These are phyloP conservation scores for Diadophis punctatus DNA, from an alignment of 2,113 vertebrate species.

Conservation along the genomic window DNA sequence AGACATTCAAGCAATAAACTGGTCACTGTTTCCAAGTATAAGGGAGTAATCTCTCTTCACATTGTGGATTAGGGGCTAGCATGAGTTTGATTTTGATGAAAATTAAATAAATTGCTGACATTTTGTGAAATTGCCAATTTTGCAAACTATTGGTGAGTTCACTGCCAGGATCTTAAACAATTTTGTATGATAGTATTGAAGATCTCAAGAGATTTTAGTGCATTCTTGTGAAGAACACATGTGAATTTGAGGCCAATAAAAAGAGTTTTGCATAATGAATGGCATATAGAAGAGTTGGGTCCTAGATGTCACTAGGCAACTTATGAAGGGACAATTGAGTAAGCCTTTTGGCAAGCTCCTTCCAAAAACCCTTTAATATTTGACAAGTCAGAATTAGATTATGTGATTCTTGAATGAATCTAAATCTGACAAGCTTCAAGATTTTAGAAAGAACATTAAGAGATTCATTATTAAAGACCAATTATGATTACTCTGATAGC, in stretches of 20 bases:
- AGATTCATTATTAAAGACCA: neutral
- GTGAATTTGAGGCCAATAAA: too few relatives aligned
- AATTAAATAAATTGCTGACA: neutral
- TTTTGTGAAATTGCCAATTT: neutral
- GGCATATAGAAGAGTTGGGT: neutral
- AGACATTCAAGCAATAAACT: neutral
- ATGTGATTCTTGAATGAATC: neutral
- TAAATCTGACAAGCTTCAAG: neutral
- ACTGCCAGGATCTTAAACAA: neutral
- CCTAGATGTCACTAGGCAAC: neutral
- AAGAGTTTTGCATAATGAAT: neutral
- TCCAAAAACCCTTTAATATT: neutral
- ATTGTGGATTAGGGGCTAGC: neutral
- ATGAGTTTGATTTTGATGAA: neutral
- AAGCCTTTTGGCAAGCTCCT: neutral
- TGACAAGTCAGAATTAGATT: neutral
- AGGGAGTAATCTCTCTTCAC: neutral
- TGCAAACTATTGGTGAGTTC: neutral
- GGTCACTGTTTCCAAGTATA: neutral
- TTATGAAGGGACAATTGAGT: neutral
- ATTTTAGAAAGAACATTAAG: neutral
- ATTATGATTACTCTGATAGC: neutral
- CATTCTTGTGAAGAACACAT: too few relatives aligned
- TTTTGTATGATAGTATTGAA: neutral
- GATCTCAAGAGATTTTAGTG: neutral